Evolutionary conservation across 64 coral and sea anemone species (phyloP).

Genomic region (Pachyseris speciosa): DNA sequence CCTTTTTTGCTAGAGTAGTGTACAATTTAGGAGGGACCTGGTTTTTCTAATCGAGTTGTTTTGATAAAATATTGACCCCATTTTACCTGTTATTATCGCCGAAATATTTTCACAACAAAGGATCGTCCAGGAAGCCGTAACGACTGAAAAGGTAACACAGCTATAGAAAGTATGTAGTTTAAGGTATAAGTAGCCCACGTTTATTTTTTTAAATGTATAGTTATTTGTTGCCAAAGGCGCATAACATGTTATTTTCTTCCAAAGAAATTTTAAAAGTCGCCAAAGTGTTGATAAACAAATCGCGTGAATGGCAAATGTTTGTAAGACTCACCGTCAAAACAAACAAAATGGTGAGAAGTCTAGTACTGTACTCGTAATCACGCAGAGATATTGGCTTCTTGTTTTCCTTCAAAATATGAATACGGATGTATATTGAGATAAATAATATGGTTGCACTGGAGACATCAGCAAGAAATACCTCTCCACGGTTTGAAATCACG

Average conservation of each 20-base stretch:
- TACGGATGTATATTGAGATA: too few relatives aligned
- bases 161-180: background rate
- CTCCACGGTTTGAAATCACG: too few relatives aligned
- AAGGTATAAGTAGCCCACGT: background rate
- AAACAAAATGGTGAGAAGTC: background rate
- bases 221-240: background rate
- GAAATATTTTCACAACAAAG: background rate
- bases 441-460: too few relatives aligned
- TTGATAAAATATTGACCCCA: background rate
- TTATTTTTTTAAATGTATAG: background rate
- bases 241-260: background rate
- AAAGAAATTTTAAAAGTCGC: too few relatives aligned
- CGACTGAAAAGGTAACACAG: background rate
- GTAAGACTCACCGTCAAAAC: background rate
- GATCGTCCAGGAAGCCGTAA: background rate
- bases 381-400: background rate
- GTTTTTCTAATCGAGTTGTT: background rate
- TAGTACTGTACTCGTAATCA: too few relatives aligned
- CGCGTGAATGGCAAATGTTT: background rate
- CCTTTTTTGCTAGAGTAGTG: background rate
- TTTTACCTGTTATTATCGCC: background rate
- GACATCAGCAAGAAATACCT: too few relatives aligned
- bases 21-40: background rate
- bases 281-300: background rate
- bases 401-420: too few relatives aligned